Conservation (phyloP, 2,888 invertebrate genomes). For the Acrocyrtus sp. region DNA sequence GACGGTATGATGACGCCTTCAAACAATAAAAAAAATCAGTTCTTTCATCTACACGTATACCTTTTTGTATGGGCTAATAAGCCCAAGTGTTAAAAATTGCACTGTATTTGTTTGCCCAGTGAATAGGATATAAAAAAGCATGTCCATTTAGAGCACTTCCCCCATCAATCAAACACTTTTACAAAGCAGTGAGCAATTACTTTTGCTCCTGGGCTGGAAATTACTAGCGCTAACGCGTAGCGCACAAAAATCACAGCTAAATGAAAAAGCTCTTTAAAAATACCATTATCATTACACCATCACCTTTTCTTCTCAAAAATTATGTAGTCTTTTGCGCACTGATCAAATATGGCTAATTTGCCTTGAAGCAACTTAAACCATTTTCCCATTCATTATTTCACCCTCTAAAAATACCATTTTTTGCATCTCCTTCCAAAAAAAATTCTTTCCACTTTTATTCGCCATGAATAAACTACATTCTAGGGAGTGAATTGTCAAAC, state of each 20-base stretch:
- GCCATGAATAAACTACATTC: background rate
- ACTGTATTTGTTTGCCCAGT: background rate
- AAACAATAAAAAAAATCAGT: too few species aligned
- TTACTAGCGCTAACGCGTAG: too few species aligned
- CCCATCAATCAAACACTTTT: background rate
- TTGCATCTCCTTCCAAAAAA: too few species aligned
- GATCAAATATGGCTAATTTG: constrained; percentile 52
- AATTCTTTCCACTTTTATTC: too few species aligned
- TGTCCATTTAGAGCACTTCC: background rate
- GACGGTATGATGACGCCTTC: constrained; percentile 1
- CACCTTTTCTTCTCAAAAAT: background rate
- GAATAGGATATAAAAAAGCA: background rate
- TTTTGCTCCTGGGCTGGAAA: constrained; percentile 20
- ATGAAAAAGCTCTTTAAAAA: background rate
- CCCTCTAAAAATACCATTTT: too few species aligned
- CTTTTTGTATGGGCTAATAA: too few species aligned
- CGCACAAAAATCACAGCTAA: too few species aligned
- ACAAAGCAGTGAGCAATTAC: constrained; percentile 7
- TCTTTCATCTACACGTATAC: too few species aligned
- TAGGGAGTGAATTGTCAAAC: background rate
- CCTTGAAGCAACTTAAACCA: constrained; percentile 18
- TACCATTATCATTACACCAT: background rate
- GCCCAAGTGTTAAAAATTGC: background rate
- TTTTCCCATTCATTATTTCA: background rate
- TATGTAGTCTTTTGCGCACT: background rate